A percentile compares a stretch with the other conserved stretches of the same genome.
These are phyloP conservation scores for Euphonia xanthogaster DNA, from an alignment of 2,797 vertebrate species.

Conservation along the genomic window DNA sequence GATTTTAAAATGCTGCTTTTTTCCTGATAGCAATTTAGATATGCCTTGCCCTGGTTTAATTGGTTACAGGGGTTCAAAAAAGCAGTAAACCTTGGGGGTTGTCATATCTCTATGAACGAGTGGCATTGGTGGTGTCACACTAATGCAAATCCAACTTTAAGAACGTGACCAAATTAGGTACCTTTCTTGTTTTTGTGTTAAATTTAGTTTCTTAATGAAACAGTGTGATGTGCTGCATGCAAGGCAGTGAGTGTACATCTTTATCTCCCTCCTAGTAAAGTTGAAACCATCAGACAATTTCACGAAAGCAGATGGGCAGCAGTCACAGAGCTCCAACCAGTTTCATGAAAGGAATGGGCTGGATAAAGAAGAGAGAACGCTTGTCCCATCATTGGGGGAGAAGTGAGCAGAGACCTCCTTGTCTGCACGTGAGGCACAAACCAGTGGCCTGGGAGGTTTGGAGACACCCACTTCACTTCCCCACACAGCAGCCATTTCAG, in stretches of 20 bases:
- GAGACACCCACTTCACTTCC: background rate
- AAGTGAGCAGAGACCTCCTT: background rate
- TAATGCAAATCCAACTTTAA: background rate
- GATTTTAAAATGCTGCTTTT: conserved; percentile 41
- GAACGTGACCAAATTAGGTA: background rate
- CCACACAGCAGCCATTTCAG: background rate
- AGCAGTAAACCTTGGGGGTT: background rate
- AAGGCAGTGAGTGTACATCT: background rate
- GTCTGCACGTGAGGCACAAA: fast-evolving
- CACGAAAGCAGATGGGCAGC: background rate
- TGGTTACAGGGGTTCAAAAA: background rate
- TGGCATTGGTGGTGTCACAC: background rate
- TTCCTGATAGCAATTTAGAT: background rate
- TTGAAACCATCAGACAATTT: background rate
- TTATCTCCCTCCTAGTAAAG: background rate
- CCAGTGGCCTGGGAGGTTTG: background rate
- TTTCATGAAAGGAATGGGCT: background rate
- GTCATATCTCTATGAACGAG: background rate
- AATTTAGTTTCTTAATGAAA: background rate
- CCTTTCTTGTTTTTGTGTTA: background rate
- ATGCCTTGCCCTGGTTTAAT: background rate
- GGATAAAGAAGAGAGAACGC: background rate
- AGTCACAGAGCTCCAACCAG: background rate
- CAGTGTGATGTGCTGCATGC: background rate
- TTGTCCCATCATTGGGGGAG: background rate